These are phyloP conservation scores for Chamaea fasciata DNA, from an alignment of 2,113 vertebrate species.

Conservation along the genomic window DNA sequence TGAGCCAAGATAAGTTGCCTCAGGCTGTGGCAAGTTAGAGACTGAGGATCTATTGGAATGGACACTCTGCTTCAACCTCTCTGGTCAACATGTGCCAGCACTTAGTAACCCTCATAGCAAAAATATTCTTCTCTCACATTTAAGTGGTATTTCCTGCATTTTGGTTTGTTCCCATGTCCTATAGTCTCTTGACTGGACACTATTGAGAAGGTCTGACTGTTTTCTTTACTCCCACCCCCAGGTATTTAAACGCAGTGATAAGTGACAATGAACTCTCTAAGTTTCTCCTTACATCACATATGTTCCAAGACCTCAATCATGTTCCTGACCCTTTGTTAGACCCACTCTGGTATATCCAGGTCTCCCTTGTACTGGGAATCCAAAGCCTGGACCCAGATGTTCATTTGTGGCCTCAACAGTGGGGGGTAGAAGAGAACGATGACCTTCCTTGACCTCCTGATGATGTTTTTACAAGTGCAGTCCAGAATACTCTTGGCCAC, in stretches of 20 bases:
- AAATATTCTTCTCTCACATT: not conserved
- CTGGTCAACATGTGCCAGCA: not conserved
- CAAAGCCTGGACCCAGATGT: not conserved
- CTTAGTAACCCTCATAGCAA: not conserved
- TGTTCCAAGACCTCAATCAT: not conserved
- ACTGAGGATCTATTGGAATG: not conserved
- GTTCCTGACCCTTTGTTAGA: not conserved
- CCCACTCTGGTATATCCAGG: fast-evolving
- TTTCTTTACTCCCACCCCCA: not conserved
- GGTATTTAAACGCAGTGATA: not conserved
- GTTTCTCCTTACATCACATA: not conserved
- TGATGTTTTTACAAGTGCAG: not conserved
- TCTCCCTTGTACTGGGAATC: not conserved
- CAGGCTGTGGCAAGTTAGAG: too few relatives aligned
- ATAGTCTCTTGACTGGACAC: not conserved
- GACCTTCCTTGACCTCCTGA: not conserved
- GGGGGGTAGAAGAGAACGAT: not conserved
- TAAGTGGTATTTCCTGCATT: not conserved
- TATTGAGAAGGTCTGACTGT: not conserved
- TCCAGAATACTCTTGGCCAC: too few relatives aligned
- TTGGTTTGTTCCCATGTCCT: not conserved
- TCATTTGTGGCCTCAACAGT: not conserved
- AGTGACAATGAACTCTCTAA: not conserved
- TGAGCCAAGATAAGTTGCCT: not conserved
- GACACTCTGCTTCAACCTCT: not conserved